Percentiles rank a stretch among this genome's conserved stretches.
Evolutionary conservation across 2,113 vertebrate genomes (phyloP).

Genomic region (Zingel zingel): DNA sequence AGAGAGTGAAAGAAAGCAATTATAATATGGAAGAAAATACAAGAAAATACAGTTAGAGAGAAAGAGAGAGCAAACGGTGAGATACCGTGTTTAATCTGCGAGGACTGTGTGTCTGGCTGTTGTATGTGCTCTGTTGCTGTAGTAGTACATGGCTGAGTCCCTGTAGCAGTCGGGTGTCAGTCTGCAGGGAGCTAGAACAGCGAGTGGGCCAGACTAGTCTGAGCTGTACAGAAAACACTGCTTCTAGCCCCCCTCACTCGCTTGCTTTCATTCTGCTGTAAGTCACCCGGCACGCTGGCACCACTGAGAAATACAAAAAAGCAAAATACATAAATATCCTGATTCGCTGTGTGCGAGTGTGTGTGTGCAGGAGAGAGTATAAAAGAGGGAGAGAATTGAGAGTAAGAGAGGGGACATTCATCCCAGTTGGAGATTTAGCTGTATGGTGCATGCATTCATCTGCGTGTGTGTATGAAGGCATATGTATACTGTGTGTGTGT

Average conservation of each 20-base stretch:
- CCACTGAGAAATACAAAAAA: constrained; percentile 68
- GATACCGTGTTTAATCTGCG: constrained; percentile 59
- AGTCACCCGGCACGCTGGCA: constrained; percentile 69
- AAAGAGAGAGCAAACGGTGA: constrained; percentile 38
- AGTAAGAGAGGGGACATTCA: constrained; percentile 60
- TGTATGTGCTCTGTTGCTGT: constrained; percentile 48
- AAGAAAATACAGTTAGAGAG: constrained; percentile 41
- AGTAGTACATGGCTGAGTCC: constrained; percentile 60
- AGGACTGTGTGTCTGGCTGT: constrained; percentile 57
- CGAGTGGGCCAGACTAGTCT: constrained; percentile 61
- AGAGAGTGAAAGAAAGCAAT: constrained; percentile 29
- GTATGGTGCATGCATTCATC: constrained; percentile 71
- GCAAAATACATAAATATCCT: constrained; percentile 78
- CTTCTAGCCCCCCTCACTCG: constrained; percentile 40
- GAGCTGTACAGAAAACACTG: constrained; percentile 57
- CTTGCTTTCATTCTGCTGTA: constrained; percentile 77
- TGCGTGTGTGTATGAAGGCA: constrained; percentile 42
- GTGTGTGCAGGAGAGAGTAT: constrained; percentile 20
- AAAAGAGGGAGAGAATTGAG: constrained; percentile 39
- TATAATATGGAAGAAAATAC: too few species aligned
- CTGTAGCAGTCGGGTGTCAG: constrained; percentile 70
- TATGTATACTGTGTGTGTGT: constrained; percentile 17
- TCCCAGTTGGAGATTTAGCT: constrained; percentile 68
- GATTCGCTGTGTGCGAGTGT: constrained; percentile 40
- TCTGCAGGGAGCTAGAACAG: constrained; percentile 67